phyloP scores from a whole-genome alignment of 2,888 invertebrate genomes.

The Parnassius glacialis region DNA sequence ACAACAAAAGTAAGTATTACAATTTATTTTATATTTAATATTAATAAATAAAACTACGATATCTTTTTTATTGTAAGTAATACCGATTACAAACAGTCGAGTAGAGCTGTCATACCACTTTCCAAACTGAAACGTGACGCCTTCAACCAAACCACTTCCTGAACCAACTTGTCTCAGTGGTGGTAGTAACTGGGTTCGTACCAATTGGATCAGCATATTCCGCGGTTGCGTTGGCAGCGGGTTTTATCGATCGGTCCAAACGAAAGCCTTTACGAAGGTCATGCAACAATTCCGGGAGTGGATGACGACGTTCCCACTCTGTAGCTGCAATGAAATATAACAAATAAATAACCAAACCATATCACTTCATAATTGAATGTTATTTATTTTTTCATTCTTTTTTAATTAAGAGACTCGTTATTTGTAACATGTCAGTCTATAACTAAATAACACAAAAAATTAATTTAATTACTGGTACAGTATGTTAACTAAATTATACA shows the following conservation, averaged over 20 bases:
- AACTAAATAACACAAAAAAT: too few relatives aligned
- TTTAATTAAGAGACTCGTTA: too few relatives aligned
- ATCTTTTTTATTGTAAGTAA: too few relatives aligned
- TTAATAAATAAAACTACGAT: too few relatives aligned
- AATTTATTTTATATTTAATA: neutral
- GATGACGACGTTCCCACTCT: slow-evolving; percentile 52
- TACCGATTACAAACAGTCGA: neutral
- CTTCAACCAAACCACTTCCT: slow-evolving; percentile 38
- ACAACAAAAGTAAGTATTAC: neutral
- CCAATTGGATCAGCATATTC: slow-evolving; percentile 49
- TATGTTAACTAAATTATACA: too few relatives aligned
- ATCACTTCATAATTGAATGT: too few relatives aligned
- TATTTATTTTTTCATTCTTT: too few relatives aligned
- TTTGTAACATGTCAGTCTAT: too few relatives aligned
- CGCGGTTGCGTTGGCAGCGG: slow-evolving; percentile 26
- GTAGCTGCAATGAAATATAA: slow-evolving; percentile 42
- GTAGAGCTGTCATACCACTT: neutral
- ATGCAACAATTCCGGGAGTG: slow-evolving; percentile 47
- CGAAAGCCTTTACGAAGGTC: slow-evolving; percentile 57
- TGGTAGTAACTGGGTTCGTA: slow-evolving; percentile 31
- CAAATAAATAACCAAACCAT: neutral
- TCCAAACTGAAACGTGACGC: too few relatives aligned
- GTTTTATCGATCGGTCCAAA: slow-evolving; percentile 35
- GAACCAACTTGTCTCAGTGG: slow-evolving; percentile 47
- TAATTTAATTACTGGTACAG: too few relatives aligned